Percentiles rank a stretch among this genome's conserved stretches.
Conservation (phyloP, 2,797 vertebrate genomes). For the Acanthopagrus latus region DNA sequence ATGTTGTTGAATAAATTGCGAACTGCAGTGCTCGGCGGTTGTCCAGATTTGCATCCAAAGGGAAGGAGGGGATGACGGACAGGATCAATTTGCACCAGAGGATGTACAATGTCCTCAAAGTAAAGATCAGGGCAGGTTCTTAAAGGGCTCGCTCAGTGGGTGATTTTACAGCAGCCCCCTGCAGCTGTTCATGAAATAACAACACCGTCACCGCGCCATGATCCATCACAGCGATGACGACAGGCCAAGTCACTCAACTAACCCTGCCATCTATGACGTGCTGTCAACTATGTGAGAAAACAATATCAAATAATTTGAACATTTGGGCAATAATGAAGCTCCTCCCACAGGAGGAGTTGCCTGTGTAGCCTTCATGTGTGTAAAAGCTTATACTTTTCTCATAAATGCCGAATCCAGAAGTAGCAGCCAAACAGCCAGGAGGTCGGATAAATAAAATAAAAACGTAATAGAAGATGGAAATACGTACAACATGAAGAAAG, state of each 20-base stretch:
- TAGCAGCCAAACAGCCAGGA: background rate
- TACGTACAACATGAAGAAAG: no score
- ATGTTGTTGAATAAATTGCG: slow-evolving; percentile 16
- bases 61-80: slow-evolving; percentile 1
- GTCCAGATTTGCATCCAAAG: slow-evolving; percentile 27
- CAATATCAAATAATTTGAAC: background rate
- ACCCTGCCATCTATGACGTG: background rate
- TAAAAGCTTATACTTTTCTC: background rate
- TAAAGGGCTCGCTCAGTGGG: slow-evolving; percentile 45
- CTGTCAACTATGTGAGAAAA: slow-evolving; percentile 4
- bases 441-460: no score
- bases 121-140: slow-evolving; percentile 33
- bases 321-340: background rate
- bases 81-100: slow-evolving; percentile 23
- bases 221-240: slow-evolving; percentile 21
- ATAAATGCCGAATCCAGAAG: background rate
- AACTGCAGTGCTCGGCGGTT: slow-evolving; percentile 19
- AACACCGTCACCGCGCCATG: slow-evolving; percentile 5
- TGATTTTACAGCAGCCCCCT: slow-evolving; percentile 30
- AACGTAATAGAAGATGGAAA: no score
- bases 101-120: background rate
- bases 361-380: background rate
- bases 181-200: slow-evolving; percentile 33
- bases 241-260: background rate
- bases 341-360: background rate